These are phyloP conservation scores for Troilus luridus DNA, from an alignment of 2,888 invertebrate species.

Conservation along the genomic window DNA sequence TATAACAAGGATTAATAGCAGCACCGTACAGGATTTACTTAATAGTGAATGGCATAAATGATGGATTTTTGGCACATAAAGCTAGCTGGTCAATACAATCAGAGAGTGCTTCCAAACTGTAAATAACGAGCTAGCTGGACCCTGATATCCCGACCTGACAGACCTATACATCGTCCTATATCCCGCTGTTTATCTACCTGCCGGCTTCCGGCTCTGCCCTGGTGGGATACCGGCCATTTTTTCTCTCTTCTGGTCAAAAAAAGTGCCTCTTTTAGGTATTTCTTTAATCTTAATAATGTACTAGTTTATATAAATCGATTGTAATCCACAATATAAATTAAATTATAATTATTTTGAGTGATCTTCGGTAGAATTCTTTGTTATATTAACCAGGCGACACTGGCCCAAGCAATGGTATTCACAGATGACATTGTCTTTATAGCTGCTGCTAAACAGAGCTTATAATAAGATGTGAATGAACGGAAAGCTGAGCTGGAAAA, in stretches of 20 bases:
- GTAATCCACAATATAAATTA: too few species aligned
- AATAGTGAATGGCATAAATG: background rate
- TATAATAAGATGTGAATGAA: too few species aligned
- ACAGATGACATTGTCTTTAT: too few species aligned
- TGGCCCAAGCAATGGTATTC: too few species aligned
- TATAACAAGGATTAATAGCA: too few species aligned
- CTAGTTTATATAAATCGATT: background rate
- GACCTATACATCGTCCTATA: background rate
- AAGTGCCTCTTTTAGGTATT: background rate
- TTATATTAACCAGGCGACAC: too few species aligned
- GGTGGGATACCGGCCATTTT: background rate
- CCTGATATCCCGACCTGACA: background rate
- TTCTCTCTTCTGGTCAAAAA: background rate
- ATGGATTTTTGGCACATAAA: background rate
- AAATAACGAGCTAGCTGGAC: background rate
- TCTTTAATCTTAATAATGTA: background rate
- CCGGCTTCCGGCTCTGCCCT: background rate
- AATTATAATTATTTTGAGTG: too few species aligned
- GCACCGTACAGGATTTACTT: too few species aligned
- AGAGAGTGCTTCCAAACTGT: background rate
- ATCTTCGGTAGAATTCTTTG: too few species aligned
- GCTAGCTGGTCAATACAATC: background rate
- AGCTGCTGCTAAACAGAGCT: too few species aligned
- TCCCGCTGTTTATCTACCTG: constrained; percentile 10
- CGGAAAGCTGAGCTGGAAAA: too few species aligned